Conservation (phyloP, 92 coral and sea anemone species). For the Desmophyllum pertusum region DNA sequence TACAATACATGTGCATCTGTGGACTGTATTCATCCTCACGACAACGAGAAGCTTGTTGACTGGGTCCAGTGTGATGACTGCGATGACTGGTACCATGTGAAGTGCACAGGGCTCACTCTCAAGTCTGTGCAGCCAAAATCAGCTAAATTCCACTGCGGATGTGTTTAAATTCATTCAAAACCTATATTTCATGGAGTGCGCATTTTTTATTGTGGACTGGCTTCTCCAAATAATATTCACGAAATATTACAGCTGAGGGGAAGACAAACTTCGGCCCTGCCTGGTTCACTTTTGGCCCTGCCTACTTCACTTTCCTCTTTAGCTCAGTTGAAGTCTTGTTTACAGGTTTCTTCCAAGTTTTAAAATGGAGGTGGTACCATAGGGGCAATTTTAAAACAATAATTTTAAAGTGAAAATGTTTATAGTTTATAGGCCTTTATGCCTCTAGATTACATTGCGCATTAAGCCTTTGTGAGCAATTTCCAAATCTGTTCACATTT, state of each 20-base stretch:
- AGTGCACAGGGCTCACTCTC: slow-evolving; percentile 81
- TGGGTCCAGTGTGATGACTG: slow-evolving; percentile 97
- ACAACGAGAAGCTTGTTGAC: slow-evolving; percentile 62
- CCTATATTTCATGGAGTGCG: not conserved
- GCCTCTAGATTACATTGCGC: not conserved
- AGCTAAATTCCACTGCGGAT: slow-evolving; percentile 88
- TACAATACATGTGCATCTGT: slow-evolving; percentile 70
- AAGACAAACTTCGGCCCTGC: too few species aligned
- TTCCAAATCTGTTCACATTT: too few species aligned
- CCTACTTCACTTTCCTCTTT: not conserved
- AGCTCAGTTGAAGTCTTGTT: not conserved
- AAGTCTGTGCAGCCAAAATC: slow-evolving; percentile 67
- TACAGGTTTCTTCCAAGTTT: not conserved
- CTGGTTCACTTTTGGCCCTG: too few species aligned
- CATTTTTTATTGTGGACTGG: not conserved
- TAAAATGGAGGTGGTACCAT: too few species aligned
- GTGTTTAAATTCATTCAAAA: slow-evolving; percentile 34
- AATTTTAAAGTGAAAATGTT: not conserved
- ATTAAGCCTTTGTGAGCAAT: not conserved
- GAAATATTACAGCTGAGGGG: too few species aligned
- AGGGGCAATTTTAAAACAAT: not conserved
- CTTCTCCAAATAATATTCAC: not conserved
- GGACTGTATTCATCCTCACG: slow-evolving; percentile 79
- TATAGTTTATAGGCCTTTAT: too few species aligned
- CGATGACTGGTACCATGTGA: slow-evolving; percentile 86